phyloP scores from a whole-genome alignment of 2,888 invertebrate species.

The Xanthia togata region DNA sequence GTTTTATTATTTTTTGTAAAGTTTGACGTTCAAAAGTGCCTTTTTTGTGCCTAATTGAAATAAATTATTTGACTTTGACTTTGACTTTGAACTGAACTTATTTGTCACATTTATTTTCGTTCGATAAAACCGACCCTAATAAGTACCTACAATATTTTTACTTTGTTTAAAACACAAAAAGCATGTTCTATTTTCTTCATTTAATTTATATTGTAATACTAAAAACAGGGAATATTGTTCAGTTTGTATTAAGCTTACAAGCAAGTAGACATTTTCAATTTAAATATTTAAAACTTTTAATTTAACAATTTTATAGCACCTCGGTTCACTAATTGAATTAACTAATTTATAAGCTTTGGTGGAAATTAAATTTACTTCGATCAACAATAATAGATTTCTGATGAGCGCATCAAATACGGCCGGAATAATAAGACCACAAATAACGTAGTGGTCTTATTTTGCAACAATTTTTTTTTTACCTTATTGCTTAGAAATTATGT shows the following conservation, averaged over 20 bases:
- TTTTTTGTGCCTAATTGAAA: too few species aligned
- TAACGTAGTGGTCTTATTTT: too few species aligned
- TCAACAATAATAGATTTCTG: too few species aligned
- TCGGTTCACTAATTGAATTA: constrained; percentile 54
- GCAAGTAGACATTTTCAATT: constrained; percentile 24
- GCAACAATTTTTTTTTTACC: too few species aligned
- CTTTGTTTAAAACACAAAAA: background rate
- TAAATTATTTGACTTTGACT: too few species aligned
- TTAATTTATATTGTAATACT: background rate
- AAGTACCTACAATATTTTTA: background rate
- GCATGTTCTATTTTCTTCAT: background rate
- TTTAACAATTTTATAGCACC: constrained; percentile 56
- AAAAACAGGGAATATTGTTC: constrained; percentile 1
- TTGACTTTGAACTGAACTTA: too few species aligned
- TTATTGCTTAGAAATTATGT: too few species aligned
- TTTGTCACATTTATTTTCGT: background rate
- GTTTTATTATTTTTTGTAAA: too few species aligned
- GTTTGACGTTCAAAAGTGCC: too few species aligned
- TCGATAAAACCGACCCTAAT: background rate
- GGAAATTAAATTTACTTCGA: background rate
- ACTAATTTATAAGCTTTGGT: constrained; percentile 53
- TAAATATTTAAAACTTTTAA: constrained; percentile 16
- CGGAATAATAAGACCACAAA: too few species aligned
- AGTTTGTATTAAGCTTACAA: constrained; percentile 24
- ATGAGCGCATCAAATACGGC: too few species aligned